Base-by-base conservation (phyloP, 2,113 vertebrate species). In the Tachycineta bicolor region DNA sequence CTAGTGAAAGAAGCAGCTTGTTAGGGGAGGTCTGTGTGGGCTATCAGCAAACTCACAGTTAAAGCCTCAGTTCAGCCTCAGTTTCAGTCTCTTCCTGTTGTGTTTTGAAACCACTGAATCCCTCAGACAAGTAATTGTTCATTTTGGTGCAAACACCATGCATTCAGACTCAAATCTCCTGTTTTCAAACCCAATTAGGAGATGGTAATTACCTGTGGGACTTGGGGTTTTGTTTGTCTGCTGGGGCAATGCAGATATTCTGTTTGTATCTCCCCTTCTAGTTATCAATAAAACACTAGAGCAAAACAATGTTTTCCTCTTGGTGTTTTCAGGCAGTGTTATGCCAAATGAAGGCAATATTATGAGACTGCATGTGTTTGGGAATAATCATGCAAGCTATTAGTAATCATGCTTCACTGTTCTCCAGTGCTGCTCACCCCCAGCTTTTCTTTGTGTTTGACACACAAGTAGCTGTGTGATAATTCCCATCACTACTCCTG, bases 171-270 rank as follows among this genome's bases (percentile, higher is more conserved):
- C 90, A 95, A 95, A 90, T 94, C 89, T 86, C 39, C 83, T 94
- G 96, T 97, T 97, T 97, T 96, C 96, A 98, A 96, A 98, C 84
- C 97, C 96, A 98, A 97, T 98, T 98, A 98, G 97, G 92, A 96
- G 75, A 95, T 97, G 96, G 95, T 98, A 98, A 98, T 98, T 98
- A 97, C 98, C 95, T 98, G 80, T 33, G 98, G 98, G 97, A 97
- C 5, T 55, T 29, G 97, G 97, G 97, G 97, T 69, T 97, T 97
- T 92, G 94, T 91, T 95, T 88, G 94, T 93, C 96, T 83, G 94
- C 87, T 0, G 63, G 93, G 97, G 92, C 83, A 50, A 94, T 87
- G 89, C 77, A 29, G 88, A 91, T 91, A 93, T 8, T 95, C 80
- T 65, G 62, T 86, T 93, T 94, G 78, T 83, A 83, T 80, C 94